Base-by-base conservation (phyloP, 2,113 vertebrate species). In the Sorex araneus region DNA sequence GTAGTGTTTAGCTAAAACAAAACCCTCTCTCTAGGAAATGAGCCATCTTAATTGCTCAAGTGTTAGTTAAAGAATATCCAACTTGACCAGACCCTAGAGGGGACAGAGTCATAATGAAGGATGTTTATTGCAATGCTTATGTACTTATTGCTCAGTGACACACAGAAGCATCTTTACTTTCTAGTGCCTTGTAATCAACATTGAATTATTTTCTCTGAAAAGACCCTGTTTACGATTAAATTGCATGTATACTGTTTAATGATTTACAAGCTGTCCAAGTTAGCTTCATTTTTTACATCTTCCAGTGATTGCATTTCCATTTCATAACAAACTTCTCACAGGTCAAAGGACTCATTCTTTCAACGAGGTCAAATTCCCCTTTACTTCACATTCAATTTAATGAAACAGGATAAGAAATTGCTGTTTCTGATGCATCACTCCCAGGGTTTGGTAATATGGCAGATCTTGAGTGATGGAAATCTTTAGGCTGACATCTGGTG, bases 51-150 rank as follows among this genome's bases (percentile, higher is more conserved):
- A 94, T 89, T 67, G n/a, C 79, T 94, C 78, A 85, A 32, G 66
- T 19, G 87, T 93, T 83, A 34, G 7, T 21, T 70, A 79, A 95
- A 93, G 67, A 69, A 40, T 86, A 83, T 92, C 79, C 77, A 63
- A 90, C 92, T 43, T 92, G 93, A 96, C 78, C 90, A 95, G 78
- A 75, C 28, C 89, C 57, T 50, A 78, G 60, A 84, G 93, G 82
- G 54, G 16, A 64, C 32, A 82, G 57, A 89, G 84, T 81, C 74
- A 60, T 77, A 83, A 94, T 84, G 89, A 95, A 79, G 79, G 92
- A 74, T 88, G 69, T 66, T 90, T 93, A 74, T 80, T 84, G 76
- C 34, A 47, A 3, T 90, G 90, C 78, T 84, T 84, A 47, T 90
- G 63, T 88, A 75, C 36, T 85, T 50, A 19, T 93, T 95, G 88